These are phyloP conservation scores for Mythimna albipuncta DNA, from an alignment of 2,888 invertebrate genomes.

Conservation along the genomic window DNA sequence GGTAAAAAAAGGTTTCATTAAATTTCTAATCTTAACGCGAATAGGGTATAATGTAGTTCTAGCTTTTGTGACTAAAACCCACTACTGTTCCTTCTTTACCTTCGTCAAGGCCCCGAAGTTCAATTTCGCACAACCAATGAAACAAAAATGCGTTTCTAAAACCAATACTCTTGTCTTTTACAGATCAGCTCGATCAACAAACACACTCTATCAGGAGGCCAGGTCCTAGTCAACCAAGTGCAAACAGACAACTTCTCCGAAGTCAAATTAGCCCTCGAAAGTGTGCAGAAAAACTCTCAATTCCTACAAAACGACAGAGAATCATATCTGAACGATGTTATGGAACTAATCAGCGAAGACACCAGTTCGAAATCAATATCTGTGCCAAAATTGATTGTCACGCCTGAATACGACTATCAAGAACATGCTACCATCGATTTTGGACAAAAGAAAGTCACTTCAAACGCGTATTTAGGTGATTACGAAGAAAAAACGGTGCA, in stretches of 20 bases:
- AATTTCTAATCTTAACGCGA: too few relatives aligned
- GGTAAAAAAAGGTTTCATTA: too few relatives aligned
- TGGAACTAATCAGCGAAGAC: conserved; percentile 74
- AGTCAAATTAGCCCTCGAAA: conserved; percentile 73
- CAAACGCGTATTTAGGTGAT: conserved; percentile 1
- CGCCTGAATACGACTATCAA: conserved; percentile 5
- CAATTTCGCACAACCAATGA: too few relatives aligned
- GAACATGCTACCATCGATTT: conserved; percentile 14
- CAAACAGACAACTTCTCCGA: conserved; percentile 69
- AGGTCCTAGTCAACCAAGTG: conserved; percentile 77
- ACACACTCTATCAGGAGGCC: conserved; percentile 80
- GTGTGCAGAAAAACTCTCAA: conserved; percentile 72
- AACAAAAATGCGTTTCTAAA: neutral
- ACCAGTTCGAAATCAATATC: conserved; percentile 28
- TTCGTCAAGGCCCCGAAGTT: too few relatives aligned
- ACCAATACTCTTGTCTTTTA: conserved; percentile 42
- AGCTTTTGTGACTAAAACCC: too few relatives aligned
- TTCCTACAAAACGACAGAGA: conserved; percentile 72
- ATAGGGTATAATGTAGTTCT: too few relatives aligned
- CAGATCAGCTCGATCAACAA: conserved; percentile 81
- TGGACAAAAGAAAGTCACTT: conserved; percentile 2
- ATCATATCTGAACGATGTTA: conserved; percentile 68
- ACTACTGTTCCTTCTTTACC: too few relatives aligned
- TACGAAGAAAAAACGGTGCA: conserved; percentile 34
- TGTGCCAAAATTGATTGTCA: neutral